Evolutionary conservation across 2,797 vertebrate species (phyloP).

Genomic region (Adelosebastes latens): DNA sequence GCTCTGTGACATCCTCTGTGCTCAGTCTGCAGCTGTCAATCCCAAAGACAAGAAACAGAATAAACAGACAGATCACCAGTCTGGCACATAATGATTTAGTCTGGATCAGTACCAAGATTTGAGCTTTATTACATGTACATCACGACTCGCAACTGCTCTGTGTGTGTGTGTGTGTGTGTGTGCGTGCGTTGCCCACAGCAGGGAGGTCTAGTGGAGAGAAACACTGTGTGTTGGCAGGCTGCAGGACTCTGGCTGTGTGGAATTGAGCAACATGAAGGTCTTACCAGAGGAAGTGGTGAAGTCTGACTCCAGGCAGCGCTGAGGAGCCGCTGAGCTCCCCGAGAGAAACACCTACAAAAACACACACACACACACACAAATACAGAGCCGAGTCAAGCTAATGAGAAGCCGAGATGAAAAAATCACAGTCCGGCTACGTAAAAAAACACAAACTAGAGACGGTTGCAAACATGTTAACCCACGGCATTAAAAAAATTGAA

Average conservation of each 20-base stretch:
- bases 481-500: conserved; percentile 11
- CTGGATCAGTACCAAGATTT: conserved; percentile 18
- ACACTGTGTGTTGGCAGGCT: conserved; percentile 32
- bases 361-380: conserved; percentile 19
- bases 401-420: conserved; percentile 13
- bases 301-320: conserved; percentile 65
- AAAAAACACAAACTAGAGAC: neutral
- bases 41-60: neutral
- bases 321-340: conserved; percentile 67
- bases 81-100: conserved; percentile 12
- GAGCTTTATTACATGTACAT: conserved; percentile 28
- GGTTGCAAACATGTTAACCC: neutral
- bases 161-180: conserved; percentile 20
- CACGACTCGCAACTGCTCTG: neutral
- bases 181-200: neutral
- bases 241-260: conserved; percentile 31
- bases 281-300: conserved; percentile 74
- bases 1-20: neutral
- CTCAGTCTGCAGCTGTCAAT: neutral
- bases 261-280: conserved; percentile 52
- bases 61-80: conserved; percentile 9
- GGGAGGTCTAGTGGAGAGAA: neutral
- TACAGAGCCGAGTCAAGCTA: conserved; percentile 14
- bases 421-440: neutral
- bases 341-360: conserved; percentile 70